Conservation (phyloP, 2,888 invertebrate species). For the Cremastinae sp. region DNA sequence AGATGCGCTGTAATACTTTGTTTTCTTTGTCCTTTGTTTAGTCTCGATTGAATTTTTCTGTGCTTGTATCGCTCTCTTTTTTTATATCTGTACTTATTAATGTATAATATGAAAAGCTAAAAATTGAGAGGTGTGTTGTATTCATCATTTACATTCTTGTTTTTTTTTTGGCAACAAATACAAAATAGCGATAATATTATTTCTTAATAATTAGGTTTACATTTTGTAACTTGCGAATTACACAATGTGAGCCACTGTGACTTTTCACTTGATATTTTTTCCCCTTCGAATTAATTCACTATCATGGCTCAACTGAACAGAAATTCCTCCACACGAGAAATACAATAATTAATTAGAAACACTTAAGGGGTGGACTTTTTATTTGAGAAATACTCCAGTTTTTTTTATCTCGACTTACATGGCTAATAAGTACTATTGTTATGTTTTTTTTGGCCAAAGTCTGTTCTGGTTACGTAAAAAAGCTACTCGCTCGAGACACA, state of each 20-base stretch:
- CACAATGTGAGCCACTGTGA: slow-evolving; percentile 20
- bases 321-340: slow-evolving; percentile 59
- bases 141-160: slow-evolving; percentile 20
- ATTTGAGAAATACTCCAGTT: slow-evolving; percentile 50
- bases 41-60: slow-evolving; percentile 13
- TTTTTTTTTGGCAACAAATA: slow-evolving; percentile 71
- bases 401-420: slow-evolving; percentile 63
- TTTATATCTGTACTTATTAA: slow-evolving; percentile 30
- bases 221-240: slow-evolving; percentile 34
- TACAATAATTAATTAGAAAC: slow-evolving; percentile 47
- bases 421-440: slow-evolving; percentile 77
- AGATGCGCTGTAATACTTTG: slow-evolving; percentile 78
- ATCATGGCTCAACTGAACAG: slow-evolving; percentile 32
- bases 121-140: slow-evolving; percentile 45
- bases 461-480: slow-evolving; percentile 78
- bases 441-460: slow-evolving; percentile 77
- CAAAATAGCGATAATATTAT: slow-evolving; percentile 70
- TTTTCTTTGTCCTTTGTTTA: slow-evolving; percentile 54
- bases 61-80: slow-evolving; percentile 11
- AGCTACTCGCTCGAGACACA: slow-evolving; percentile 76
- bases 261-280: slow-evolving; percentile 21
- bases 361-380: slow-evolving; percentile 28
- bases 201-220: slow-evolving; percentile 46
- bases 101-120: slow-evolving; percentile 49
- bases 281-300: not conserved